Percentiles rank a stretch among this genome's conserved stretches.
These are phyloP conservation scores for Zaprionus tsacasi DNA, from an alignment of 1,140 invertebrate species.

Conservation along the genomic window DNA sequence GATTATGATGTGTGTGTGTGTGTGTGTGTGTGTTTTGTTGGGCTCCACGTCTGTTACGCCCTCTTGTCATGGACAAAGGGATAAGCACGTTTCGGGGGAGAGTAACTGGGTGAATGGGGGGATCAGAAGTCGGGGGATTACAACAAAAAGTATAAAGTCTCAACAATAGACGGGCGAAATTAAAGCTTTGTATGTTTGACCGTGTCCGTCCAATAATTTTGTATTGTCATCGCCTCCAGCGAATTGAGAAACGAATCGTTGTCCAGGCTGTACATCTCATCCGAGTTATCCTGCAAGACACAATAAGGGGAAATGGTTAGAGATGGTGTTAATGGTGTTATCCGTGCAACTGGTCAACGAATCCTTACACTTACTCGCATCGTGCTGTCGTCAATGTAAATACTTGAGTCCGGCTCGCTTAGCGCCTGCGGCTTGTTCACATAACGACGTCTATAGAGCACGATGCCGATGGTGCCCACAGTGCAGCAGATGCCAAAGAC, in stretches of 20 bases:
- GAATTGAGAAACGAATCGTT: constrained; percentile 96
- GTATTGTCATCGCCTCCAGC: constrained; percentile 95
- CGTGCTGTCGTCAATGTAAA: constrained; percentile 94
- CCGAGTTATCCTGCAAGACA: constrained; percentile 92
- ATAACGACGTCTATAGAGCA: constrained; percentile 90
- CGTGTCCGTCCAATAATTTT: constrained; percentile 96
- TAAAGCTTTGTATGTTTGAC: constrained; percentile 96
- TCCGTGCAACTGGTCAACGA: constrained; percentile 47
- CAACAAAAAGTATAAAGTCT: background rate
- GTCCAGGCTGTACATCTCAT: constrained; percentile 96
- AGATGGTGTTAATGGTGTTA: background rate
- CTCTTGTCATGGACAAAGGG: background rate
- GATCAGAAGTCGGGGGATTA: background rate
- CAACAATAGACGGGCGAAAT: constrained; percentile 60
- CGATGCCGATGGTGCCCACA: constrained; percentile 89
- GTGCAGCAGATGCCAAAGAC: constrained; percentile 88
- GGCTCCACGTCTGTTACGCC: constrained; percentile 14
- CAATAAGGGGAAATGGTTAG: background rate
- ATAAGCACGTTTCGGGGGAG: background rate
- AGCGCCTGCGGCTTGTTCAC: constrained; percentile 92
- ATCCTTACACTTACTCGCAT: constrained; percentile 89
- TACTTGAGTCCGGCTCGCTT: constrained; percentile 93
- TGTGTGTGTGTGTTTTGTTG: background rate
- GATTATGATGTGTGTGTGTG: constrained; percentile 56
- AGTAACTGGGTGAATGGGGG: background rate